Evolutionary conservation across 1,140 invertebrate species (phyloP).

Genomic region (Belonocnema kinseyi): DNA sequence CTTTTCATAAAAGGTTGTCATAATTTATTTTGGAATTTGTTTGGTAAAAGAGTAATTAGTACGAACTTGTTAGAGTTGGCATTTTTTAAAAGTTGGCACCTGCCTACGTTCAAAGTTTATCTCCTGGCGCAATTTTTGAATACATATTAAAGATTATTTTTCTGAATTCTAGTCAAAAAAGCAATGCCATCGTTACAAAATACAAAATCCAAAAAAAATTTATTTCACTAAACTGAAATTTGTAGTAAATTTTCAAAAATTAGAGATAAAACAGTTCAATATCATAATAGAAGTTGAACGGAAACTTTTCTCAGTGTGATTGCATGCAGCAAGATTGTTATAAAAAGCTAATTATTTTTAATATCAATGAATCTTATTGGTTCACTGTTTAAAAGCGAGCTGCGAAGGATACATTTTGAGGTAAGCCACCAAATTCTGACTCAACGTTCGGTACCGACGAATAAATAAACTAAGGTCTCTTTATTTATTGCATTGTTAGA

Average conservation of each 20-base stretch:
- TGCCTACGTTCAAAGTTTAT: too few relatives aligned
- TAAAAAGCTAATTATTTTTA: neutral
- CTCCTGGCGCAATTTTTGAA: too few relatives aligned
- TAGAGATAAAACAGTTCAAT: neutral
- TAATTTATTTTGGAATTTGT: too few relatives aligned
- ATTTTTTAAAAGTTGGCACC: neutral
- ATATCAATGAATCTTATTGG: constrained; percentile 25
- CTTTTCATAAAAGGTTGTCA: too few relatives aligned
- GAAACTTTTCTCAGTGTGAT: neutral
- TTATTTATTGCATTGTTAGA: too few relatives aligned
- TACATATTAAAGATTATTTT: too few relatives aligned
- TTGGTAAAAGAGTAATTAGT: neutral
- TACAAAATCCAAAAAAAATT: too few relatives aligned
- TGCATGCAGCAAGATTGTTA: neutral
- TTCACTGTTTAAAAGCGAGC: constrained; percentile 34
- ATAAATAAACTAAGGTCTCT: neutral
- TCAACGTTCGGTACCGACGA: neutral
- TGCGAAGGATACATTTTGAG: constrained; percentile 35
- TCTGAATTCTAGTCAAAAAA: too few relatives aligned
- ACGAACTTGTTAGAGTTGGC: neutral
- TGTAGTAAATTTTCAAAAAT: too few relatives aligned
- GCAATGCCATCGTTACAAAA: too few relatives aligned
- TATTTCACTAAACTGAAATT: too few relatives aligned
- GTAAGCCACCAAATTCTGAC: constrained; percentile 25
- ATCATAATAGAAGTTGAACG: neutral